Percentiles rank a stretch among this genome's conserved stretches.
These are phyloP conservation scores for Alitta virens DNA, from an alignment of 2,888 invertebrate species.

Conservation along the genomic window DNA sequence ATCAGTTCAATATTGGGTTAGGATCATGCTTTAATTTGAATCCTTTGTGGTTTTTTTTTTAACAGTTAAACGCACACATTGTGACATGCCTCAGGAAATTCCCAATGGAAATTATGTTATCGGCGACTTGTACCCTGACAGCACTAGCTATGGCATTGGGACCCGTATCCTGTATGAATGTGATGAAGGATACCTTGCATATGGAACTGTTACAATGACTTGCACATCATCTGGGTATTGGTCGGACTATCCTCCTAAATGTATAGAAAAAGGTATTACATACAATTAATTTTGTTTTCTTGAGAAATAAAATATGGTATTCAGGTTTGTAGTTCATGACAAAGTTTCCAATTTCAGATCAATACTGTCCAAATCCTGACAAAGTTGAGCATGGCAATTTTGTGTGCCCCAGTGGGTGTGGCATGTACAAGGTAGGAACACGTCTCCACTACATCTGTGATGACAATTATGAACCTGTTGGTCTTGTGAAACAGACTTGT, in stretches of 20 bases:
- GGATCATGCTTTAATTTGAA: too few relatives aligned
- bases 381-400: conserved; percentile 23
- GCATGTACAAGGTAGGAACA: conserved; percentile 34
- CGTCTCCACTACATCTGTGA: conserved; percentile 75
- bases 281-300: too few relatives aligned
- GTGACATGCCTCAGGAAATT: conserved; percentile 33
- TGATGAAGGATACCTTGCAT: conserved; percentile 74
- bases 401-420: conserved; percentile 25
- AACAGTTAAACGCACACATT: conserved; percentile 31
- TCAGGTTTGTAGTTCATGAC: too few relatives aligned
- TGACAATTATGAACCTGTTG: conserved; percentile 72
- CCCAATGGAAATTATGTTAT: conserved; percentile 34
- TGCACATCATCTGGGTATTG: conserved; percentile 75
- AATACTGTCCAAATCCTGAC: conserved; percentile 26
- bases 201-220: conserved; percentile 75
- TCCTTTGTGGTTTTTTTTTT: too few relatives aligned
- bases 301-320: too few relatives aligned
- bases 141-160: conserved; percentile 32
- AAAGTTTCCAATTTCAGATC: too few relatives aligned
- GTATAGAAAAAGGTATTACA: conserved; percentile 31
- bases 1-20: too few relatives aligned
- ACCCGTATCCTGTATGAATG: conserved; percentile 71
- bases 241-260: conserved; percentile 48
- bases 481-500: conserved; percentile 76
- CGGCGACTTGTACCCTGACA: background rate